Percentiles rank a stretch among this genome's conserved stretches.
Conservation (phyloP, 2,797 vertebrate species). For the Hafferia zeledoni region DNA sequence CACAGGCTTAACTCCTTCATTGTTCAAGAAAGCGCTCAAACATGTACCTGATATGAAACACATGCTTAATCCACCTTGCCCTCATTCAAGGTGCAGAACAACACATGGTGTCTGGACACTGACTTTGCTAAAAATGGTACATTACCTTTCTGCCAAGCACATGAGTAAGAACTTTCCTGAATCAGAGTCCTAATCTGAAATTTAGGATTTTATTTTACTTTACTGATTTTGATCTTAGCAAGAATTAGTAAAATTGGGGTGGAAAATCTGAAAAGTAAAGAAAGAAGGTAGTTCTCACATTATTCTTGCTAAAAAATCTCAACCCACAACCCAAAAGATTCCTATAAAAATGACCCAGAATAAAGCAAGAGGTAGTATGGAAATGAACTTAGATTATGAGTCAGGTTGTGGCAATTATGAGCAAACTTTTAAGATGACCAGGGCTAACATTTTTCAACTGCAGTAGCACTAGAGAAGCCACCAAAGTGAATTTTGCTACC, state of each 20-base stretch:
- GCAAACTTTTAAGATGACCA: neutral
- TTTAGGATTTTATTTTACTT: neutral
- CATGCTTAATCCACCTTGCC: neutral
- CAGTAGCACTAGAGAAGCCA: neutral
- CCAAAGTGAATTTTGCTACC: neutral
- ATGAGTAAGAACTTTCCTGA: neutral
- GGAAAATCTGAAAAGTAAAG: neutral
- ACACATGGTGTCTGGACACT: neutral
- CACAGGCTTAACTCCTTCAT: neutral
- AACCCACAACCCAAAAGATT: fast-evolving
- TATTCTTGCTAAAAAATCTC: neutral
- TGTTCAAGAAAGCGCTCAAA: neutral
- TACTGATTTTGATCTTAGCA: neutral
- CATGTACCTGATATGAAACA: neutral
- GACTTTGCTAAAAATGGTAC: neutral
- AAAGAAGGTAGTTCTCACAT: neutral
- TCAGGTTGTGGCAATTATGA: neutral
- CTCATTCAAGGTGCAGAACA: neutral
- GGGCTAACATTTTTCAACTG: neutral
- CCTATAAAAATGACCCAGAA: fast-evolving
- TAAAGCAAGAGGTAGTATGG: neutral
- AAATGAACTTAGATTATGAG: neutral
- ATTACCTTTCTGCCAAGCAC: neutral
- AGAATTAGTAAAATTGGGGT: neutral
- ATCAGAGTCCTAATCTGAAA: neutral